Evolutionary conservation across 2,113 vertebrate species (phyloP).

Genomic region (Maccullochella peelii): DNA sequence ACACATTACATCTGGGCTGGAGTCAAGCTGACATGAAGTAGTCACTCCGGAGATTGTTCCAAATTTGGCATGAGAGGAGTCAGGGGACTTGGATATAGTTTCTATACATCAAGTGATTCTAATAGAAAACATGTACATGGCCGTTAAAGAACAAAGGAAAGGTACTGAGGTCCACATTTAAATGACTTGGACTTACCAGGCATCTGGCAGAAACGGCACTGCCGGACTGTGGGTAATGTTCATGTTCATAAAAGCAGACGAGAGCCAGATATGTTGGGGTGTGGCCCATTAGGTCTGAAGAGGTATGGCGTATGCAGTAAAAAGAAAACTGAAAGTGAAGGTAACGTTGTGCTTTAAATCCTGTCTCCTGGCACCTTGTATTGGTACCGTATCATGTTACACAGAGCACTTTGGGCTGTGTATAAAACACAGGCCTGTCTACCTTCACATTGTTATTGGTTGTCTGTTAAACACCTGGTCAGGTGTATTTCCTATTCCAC

Average conservation of each 20-base stretch:
- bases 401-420: slow-evolving; percentile 23
- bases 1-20: slow-evolving; percentile 3
- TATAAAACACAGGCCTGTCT: slow-evolving; percentile 49
- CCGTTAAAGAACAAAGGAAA: slow-evolving; percentile 43
- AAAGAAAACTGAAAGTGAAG: slow-evolving; percentile 30
- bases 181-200: not conserved
- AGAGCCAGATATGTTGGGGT: slow-evolving; percentile 60
- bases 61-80: not conserved
- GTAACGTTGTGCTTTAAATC: slow-evolving; percentile 12
- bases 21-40: slow-evolving; percentile 7
- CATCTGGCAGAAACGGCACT: slow-evolving; percentile 16
- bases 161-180: slow-evolving; percentile 27
- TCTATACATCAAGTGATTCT: not conserved
- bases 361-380: slow-evolving; percentile 35
- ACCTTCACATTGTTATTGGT: slow-evolving; percentile 25
- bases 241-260: slow-evolving; percentile 53
- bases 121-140: slow-evolving; percentile 8
- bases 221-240: slow-evolving; percentile 44
- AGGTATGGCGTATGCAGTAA: slow-evolving; percentile 32
- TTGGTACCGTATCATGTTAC: slow-evolving; percentile 47
- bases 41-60: not conserved
- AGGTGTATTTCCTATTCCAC: slow-evolving; percentile 47
- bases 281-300: slow-evolving; percentile 40
- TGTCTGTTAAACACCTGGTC: slow-evolving; percentile 56
- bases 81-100: not conserved